phyloP scores from a whole-genome alignment of 2,113 vertebrate species.

The Cinclus cinclus region DNA sequence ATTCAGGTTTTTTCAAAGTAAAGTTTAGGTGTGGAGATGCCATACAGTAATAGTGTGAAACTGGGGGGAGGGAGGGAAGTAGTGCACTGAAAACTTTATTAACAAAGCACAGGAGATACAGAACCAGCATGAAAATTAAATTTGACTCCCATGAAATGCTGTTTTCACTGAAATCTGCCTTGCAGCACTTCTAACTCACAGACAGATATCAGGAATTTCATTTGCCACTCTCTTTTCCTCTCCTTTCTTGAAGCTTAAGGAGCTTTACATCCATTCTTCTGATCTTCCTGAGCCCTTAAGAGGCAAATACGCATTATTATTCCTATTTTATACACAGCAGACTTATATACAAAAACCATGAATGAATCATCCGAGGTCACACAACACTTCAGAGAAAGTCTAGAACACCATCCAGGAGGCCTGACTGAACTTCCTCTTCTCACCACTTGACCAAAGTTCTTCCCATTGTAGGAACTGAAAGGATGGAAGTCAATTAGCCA shows the following conservation, averaged over 20 bases:
- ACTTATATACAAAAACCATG: not conserved
- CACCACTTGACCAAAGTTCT: not conserved
- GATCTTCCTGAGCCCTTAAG: not conserved
- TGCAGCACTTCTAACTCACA: not conserved
- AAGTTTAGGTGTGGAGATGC: not conserved
- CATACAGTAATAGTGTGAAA: not conserved
- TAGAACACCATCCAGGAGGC: not conserved
- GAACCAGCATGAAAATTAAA: not conserved
- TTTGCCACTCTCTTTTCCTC: not conserved
- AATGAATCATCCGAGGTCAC: not conserved
- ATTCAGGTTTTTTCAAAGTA: not conserved
- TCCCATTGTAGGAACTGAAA: not conserved
- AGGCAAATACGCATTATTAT: not conserved
- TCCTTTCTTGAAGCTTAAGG: not conserved
- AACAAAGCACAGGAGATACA: not conserved
- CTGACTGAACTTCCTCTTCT: not conserved
- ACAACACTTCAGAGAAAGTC: not conserved
- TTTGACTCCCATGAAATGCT: not conserved
- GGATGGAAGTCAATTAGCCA: conserved; percentile 34
- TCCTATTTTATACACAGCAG: not conserved
- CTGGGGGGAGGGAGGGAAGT: fast-evolving
- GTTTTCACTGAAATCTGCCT: not conserved
- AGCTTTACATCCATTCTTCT: not conserved
- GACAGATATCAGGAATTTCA: not conserved
- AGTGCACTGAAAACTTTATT: not conserved